Conservation (phyloP, 2,113 vertebrate species). For the Cettia cetti region DNA sequence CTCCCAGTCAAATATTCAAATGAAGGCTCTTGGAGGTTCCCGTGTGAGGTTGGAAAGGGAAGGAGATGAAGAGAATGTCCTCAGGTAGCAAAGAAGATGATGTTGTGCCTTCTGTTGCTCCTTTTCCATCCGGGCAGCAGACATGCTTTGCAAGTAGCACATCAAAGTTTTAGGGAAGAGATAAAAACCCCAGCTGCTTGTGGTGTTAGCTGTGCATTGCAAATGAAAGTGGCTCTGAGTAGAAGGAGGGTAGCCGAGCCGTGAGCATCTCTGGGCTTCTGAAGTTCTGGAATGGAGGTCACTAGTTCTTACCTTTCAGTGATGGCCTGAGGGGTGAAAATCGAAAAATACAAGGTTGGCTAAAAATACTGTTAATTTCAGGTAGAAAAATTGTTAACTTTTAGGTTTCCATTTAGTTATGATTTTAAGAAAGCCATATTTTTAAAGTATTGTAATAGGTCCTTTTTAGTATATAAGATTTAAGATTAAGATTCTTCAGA, state of each 20-base stretch:
- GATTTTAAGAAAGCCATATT: neutral
- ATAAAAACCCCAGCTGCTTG: neutral
- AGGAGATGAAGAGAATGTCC: neutral
- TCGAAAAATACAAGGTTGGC: neutral
- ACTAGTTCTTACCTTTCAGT: neutral
- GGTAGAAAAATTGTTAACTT: neutral
- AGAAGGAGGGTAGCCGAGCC: accelerated
- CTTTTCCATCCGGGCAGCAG: neutral
- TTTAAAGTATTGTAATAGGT: neutral
- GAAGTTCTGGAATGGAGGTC: neutral
- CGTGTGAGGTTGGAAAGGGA: neutral
- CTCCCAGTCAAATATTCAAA: neutral
- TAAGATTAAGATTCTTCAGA: neutral
- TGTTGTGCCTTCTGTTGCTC: neutral
- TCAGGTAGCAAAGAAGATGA: neutral
- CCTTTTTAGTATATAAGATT: neutral
- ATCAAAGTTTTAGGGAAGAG: neutral
- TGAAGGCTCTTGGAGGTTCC: neutral
- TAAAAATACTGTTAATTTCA: neutral
- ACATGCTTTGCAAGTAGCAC: neutral
- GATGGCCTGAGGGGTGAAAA: neutral
- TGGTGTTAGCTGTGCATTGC: neutral
- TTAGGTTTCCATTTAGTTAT: neutral
- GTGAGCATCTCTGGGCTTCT: neutral
- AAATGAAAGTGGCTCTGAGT: neutral